phyloP scores from a whole-genome alignment of 2,888 invertebrate genomes.

The Xanthia togata region DNA sequence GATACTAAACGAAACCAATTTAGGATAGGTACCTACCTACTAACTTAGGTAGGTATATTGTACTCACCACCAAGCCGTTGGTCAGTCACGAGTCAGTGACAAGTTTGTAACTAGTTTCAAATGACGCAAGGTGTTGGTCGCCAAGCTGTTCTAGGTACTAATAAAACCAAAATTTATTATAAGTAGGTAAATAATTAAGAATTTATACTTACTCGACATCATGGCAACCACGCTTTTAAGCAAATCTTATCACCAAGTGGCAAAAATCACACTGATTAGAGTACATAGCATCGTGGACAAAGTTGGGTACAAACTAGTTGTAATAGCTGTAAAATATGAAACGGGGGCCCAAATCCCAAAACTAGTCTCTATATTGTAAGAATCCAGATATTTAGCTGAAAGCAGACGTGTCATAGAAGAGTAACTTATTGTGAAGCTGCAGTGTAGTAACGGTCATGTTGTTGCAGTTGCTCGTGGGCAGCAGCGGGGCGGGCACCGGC shows the following conservation, averaged over 20 bases:
- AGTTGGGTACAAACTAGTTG: not conserved
- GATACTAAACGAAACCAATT: not conserved
- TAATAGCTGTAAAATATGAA: not conserved
- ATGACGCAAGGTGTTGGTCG: not conserved
- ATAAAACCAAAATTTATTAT: not conserved
- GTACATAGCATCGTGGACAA: not conserved
- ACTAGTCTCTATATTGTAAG: not conserved
- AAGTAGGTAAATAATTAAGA: not conserved
- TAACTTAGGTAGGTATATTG: not conserved
- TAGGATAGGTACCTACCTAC: not conserved
- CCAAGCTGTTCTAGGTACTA: too few relatives aligned
- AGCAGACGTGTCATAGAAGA: not conserved
- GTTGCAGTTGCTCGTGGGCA: slow-evolving; percentile 93
- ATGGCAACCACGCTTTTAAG: not conserved
- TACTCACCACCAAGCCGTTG: not conserved
- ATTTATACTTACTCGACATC: not conserved
- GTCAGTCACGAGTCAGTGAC: slow-evolving; percentile 4
- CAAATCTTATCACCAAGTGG: not conserved
- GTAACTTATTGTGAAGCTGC: not conserved
- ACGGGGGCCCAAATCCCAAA: not conserved
- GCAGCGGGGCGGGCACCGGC: slow-evolving; percentile 93
- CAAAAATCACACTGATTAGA: not conserved
- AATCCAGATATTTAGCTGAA: not conserved
- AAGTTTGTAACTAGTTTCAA: not conserved
- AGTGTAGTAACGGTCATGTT: slow-evolving; percentile 15